Percentiles rank a stretch among this genome's conserved stretches.
Evolutionary conservation across 1,140 invertebrate species (phyloP).

Genomic region (Papilio dardanus): DNA sequence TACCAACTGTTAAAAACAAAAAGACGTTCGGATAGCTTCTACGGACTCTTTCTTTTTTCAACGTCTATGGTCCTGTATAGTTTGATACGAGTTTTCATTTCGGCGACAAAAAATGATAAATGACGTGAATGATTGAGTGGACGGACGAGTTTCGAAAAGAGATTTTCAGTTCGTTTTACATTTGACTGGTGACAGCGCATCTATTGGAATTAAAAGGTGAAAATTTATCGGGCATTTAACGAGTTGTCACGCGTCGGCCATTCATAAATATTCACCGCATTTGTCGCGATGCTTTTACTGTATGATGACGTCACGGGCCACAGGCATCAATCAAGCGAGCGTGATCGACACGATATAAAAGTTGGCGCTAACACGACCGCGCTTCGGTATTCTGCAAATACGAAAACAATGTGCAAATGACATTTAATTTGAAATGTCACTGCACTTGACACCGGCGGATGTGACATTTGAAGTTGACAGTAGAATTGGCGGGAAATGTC

Average conservation of each 20-base stretch:
- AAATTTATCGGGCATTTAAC: slow-evolving; percentile 69
- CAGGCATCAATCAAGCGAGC: slow-evolving; percentile 67
- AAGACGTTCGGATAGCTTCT: slow-evolving; percentile 74
- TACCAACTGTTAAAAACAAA: slow-evolving; percentile 72
- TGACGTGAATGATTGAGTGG: slow-evolving; percentile 79
- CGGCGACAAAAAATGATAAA: slow-evolving; percentile 77
- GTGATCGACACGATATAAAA: slow-evolving; percentile 70
- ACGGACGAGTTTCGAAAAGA: slow-evolving; percentile 69
- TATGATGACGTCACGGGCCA: slow-evolving; percentile 73
- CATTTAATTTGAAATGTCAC: slow-evolving; percentile 39
- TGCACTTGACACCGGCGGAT: slow-evolving; percentile 54
- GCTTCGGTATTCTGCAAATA: slow-evolving; percentile 13
- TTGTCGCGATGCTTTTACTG: slow-evolving; percentile 68
- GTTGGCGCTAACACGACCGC: slow-evolving; percentile 42
- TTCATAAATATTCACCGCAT: slow-evolving; percentile 78
- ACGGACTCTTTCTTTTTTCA: slow-evolving; percentile 69
- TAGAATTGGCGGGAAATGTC: slow-evolving; percentile 54
- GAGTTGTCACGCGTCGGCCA: slow-evolving; percentile 64
- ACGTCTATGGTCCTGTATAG: slow-evolving; percentile 73
- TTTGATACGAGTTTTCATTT: slow-evolving; percentile 75
- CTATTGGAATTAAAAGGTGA: slow-evolving; percentile 68
- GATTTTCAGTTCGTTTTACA: slow-evolving; percentile 65
- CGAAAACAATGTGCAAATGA: slow-evolving; percentile 28
- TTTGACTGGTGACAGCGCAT: slow-evolving; percentile 58
- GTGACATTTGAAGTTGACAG: slow-evolving; percentile 58